These are phyloP conservation scores for Zoanthus gigantus DNA, from an alignment of 92 coral and sea anemone genomes.

Conservation along the genomic window DNA sequence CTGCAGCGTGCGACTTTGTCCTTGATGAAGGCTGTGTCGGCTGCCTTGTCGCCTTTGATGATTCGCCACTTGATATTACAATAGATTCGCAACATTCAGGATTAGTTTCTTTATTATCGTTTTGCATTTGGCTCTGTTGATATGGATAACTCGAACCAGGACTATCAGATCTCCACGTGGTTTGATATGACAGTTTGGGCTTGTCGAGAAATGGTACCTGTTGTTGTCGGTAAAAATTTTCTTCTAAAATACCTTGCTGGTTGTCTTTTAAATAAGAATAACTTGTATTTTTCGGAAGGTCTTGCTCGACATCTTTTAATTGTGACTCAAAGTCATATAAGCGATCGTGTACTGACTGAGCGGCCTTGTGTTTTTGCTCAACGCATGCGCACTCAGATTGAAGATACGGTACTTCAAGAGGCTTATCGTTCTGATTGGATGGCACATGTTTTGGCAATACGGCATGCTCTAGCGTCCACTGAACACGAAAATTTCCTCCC, in stretches of 20 bases:
- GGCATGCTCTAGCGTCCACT: not conserved
- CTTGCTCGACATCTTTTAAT: not conserved
- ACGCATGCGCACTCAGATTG: not conserved
- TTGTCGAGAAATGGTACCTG: not conserved
- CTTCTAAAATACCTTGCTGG: not conserved
- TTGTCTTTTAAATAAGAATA: not conserved
- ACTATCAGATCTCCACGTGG: slow-evolving; percentile 19
- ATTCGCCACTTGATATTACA: not conserved
- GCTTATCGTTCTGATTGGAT: not conserved
- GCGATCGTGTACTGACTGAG: not conserved
- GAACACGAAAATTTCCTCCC: not conserved
- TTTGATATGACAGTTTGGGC: not conserved
- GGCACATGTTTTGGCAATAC: not conserved
- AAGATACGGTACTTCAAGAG: not conserved
- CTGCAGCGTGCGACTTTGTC: not conserved
- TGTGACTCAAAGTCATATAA: not conserved
- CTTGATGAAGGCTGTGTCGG: not conserved
- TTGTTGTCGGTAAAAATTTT: not conserved
- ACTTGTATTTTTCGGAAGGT: not conserved
- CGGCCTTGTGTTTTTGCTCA: not conserved
- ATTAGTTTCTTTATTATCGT: not conserved
- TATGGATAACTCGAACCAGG: not conserved
- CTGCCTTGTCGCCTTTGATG: not conserved
- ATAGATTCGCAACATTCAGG: not conserved
- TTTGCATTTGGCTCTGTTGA: slow-evolving; percentile 1